Conservation (phyloP, 2,888 invertebrate species). For the Brachyopa scutellaris region DNA sequence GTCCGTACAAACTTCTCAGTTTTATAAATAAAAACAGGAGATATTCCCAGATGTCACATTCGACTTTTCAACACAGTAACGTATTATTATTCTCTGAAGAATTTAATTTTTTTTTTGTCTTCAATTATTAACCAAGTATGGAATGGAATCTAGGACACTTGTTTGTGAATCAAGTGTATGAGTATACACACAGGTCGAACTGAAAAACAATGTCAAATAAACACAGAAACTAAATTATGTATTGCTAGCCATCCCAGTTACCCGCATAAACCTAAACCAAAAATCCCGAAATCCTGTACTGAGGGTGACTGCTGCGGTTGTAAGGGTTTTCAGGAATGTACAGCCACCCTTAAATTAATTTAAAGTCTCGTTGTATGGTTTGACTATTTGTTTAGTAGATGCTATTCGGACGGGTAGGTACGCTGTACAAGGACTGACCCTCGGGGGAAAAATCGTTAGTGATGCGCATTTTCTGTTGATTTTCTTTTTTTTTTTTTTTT, state of each 20-base stretch:
- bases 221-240: constrained; percentile 55
- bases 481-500: constrained; percentile 5
- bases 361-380: constrained; percentile 36
- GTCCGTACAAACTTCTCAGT: constrained; percentile 54
- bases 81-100: constrained; percentile 52
- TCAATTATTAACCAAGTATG: constrained; percentile 43
- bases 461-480: constrained; percentile 51
- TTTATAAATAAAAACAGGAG: constrained; percentile 26
- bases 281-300: constrained; percentile 16
- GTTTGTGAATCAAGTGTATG: constrained; percentile 45
- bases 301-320: constrained; percentile 33
- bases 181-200: constrained; percentile 27
- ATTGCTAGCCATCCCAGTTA: constrained; percentile 26
- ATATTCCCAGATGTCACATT: constrained; percentile 63
- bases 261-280: constrained; percentile 32
- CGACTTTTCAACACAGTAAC: constrained; percentile 60
- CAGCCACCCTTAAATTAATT: constrained; percentile 51
- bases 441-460: constrained; percentile 35
- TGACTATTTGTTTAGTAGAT: constrained; percentile 38
- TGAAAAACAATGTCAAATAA: constrained; percentile 55
- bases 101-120: constrained; percentile 28
- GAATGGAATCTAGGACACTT: constrained; percentile 57
- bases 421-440: constrained; percentile 24
- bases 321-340: not conserved
- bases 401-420: constrained; percentile 6